Conservation (phyloP, 1,140 invertebrate species). For the Macrocentrus cingulum region DNA sequence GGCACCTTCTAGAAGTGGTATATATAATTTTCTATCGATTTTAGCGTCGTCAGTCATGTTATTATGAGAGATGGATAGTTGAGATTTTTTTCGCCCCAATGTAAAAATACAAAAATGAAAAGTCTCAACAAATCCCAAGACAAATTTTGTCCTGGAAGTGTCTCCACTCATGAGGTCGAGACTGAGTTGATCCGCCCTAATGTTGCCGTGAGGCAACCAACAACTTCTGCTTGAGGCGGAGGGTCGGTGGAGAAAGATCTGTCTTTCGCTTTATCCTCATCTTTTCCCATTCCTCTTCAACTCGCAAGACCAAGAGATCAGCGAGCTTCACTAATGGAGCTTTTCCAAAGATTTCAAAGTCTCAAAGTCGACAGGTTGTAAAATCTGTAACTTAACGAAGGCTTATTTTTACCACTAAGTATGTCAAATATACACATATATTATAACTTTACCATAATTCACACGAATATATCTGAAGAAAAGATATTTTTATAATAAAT, state of each 20-base stretch:
- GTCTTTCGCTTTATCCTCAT: slow-evolving; percentile 5
- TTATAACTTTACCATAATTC: no score
- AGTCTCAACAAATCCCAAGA: slow-evolving; percentile 7
- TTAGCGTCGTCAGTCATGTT: no score
- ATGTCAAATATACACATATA: no score
- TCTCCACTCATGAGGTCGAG: slow-evolving; percentile 4
- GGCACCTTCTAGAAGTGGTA: no score
- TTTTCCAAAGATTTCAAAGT: slow-evolving; percentile 13
- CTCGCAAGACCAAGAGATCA: slow-evolving; percentile 18
- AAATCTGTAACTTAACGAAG: no score
- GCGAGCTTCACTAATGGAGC: slow-evolving; percentile 18
- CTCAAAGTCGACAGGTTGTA: slow-evolving; percentile 13
- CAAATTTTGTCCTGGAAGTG: slow-evolving; percentile 18
- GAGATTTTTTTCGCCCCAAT: no score
- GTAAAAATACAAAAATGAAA: neutral
- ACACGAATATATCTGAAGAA: no score
- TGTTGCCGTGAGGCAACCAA: slow-evolving; percentile 26
- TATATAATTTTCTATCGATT: no score
- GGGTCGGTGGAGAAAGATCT: slow-evolving; percentile 18
- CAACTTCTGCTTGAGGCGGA: slow-evolving; percentile 23
- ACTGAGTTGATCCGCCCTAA: slow-evolving; percentile 24
- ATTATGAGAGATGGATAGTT: no score
- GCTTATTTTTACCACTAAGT: no score
- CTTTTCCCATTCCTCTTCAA: slow-evolving; percentile 8
- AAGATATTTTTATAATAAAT: no score